Evolutionary conservation across 1,140 invertebrate species (phyloP), one percentile per base, ranked within the genome.

Genomic region (Neodiprion lecontei): DNA sequence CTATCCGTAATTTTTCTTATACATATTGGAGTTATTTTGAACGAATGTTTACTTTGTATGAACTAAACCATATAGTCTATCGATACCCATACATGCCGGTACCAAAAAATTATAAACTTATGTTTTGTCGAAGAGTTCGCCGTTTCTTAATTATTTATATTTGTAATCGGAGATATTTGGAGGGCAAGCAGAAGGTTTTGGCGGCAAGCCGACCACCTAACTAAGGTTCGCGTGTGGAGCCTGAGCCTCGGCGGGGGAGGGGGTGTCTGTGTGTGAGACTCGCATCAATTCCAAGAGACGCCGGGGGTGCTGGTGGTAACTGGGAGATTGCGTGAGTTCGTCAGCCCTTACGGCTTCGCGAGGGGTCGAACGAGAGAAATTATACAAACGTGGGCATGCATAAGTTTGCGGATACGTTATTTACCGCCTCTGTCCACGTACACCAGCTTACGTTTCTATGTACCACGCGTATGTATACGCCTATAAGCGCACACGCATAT

Each of bases 241-340:
- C 70, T 68, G 50, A 67, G 61, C 7, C 10, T 11, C 67, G 67
- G 12, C 7, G 7, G 67, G 14, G 67, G 11, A 11, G 53, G n/a
- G n/a, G n/a, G 10, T n/a, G 70, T 73, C 73, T 74, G 74, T 72
- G 78, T 21, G 17, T 21, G n/a, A 5, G 53, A 61, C 53, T 14
- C 53, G 7, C 74, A 78, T 80, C 79, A 80, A 84, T 83, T 80
- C 82, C 67, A 53, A 48, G 72, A 70, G 79, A 77, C 77, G 74
- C 79, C 77, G 71, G 78, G 79, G 82, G 78, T 80, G 80, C 73
- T 75, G 66, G 75, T 75, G 74, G 69, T 81, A 81, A 82, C 78
- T 79, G 79, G 74, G 76, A 75, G 76, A 82, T 80, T 74, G 77
- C 77, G 76, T 82, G 79, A 75, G 74, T 74, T 69, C 69, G 76